Conservation (phyloP, 2,113 vertebrate species). For the Suricata suricatta region DNA sequence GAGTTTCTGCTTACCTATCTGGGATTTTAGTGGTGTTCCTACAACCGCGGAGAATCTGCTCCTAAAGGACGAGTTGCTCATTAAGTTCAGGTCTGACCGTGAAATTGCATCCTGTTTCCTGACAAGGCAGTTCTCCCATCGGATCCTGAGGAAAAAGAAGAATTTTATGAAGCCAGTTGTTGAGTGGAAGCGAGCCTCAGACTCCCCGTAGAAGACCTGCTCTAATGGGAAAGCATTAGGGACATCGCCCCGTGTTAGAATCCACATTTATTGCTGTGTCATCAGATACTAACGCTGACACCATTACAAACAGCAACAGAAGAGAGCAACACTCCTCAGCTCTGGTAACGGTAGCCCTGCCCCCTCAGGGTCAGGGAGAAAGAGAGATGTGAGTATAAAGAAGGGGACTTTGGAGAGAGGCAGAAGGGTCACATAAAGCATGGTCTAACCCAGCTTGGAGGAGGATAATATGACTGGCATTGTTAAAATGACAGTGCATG, state of each 20-base stretch:
- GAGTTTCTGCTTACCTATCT: not conserved
- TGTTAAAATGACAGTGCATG: not conserved
- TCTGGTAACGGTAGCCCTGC: not conserved
- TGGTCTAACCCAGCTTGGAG: not conserved
- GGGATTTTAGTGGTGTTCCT: not conserved
- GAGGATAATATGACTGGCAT: not conserved
- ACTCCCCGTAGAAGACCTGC: not conserved
- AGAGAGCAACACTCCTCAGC: not conserved
- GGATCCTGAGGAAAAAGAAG: not conserved
- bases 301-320: not conserved
- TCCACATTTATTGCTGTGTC: not conserved
- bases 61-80: not conserved
- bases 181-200: not conserved
- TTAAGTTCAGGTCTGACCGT: not conserved
- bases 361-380: not conserved
- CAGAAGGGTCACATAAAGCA: not conserved
- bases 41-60: not conserved
- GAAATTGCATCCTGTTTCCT: not conserved
- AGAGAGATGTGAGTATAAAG: not conserved
- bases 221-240: not conserved
- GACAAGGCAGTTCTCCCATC: not conserved
- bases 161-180: not conserved
- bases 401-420: not conserved
- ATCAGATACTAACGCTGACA: not conserved
- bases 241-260: not conserved